Evolutionary conservation across 2,888 invertebrate genomes (phyloP), one percentile per base, ranked within the genome.

Genomic region (Parapristionchus giblindavisi): DNA sequence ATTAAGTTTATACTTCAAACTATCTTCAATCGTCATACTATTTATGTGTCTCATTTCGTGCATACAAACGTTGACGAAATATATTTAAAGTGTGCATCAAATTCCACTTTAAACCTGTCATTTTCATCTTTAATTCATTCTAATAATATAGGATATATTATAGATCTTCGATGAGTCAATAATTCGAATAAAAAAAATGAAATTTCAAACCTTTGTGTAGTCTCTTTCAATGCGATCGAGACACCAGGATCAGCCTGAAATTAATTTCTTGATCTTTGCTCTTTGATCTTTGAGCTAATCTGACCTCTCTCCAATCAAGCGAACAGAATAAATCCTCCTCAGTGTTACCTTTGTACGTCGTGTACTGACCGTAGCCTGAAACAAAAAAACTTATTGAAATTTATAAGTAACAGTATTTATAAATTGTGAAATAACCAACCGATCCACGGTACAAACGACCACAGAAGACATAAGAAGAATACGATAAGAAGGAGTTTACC

Each of bases 281-380:
- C 21, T 14, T 56, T 56, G 27, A 2, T 4, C 14, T 24, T 3
- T 11, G n/a, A 21, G 21, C n/a, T 17, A 32, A 40, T n/a, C 40
- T 36, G 14, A 78, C 80, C 78, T 82, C 81, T 77, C 80, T 77
- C 81, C 81, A 83, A 61, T 83, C 82, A 29, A 83, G 77, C 27
- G 82, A 82, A 40, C 83, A 83, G 75, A 83, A 79, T 66, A 76
- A 75, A n/a, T 77, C 75, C 14, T 54, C 40, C 36, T 61, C 61
- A 43, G 40, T 80, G 66, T n/a, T n/a, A n/a, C n/a, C n/a, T 34
- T 80, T 78, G 68, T 82, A 83, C 1, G 78, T 76, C 34, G 79
- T 78, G 76, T 82, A 83, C 52, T 75, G 77, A n/a, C 83, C 83
- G 65, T 82, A 83, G 6, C 82, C 82, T n/a, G n/a, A n/a, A n/a